A percentile compares a stretch with the other conserved stretches of the same genome.
phyloP scores from a whole-genome alignment of 2,113 vertebrate species.

The Lutjanus erythropterus region DNA sequence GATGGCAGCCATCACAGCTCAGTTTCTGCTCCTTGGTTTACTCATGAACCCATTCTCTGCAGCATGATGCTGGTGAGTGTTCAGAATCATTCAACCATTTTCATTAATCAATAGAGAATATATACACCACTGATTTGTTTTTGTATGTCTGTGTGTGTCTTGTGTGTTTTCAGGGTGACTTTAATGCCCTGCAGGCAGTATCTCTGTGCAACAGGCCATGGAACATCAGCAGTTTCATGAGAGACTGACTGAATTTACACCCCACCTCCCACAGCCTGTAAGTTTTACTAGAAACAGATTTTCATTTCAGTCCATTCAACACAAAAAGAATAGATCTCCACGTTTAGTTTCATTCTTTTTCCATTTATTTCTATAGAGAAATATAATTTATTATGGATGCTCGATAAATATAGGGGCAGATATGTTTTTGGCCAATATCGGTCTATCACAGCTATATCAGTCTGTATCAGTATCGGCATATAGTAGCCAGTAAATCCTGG shows the following conservation, averaged over 20 bases:
- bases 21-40: slow-evolving; percentile 15
- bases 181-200: slow-evolving; percentile 24
- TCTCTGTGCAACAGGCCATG: slow-evolving; percentile 32
- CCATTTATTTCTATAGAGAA: background rate
- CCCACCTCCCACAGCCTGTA: slow-evolving; percentile 43
- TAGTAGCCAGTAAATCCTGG: too few relatives aligned
- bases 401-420: too few relatives aligned
- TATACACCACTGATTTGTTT: background rate
- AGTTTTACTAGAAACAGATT: background rate
- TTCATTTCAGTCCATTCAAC: background rate
- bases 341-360: background rate
- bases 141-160: background rate
- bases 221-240: slow-evolving; percentile 47
- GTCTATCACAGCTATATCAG: too few relatives aligned
- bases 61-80: slow-evolving; percentile 64
- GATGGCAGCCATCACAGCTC: slow-evolving; percentile 11
- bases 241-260: slow-evolving; percentile 14
- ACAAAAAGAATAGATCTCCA: background rate
- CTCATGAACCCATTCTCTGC: slow-evolving; percentile 46
- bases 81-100: background rate
- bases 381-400: too few relatives aligned
- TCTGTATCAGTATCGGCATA: too few relatives aligned
- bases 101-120: background rate
- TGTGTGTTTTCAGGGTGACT: slow-evolving; percentile 53
- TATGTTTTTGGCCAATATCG: too few relatives aligned